Percentiles rank a stretch among this genome's conserved stretches.
Conservation (phyloP, 2,797 vertebrate species). For the Pipistrellus pipistrellus region DNA sequence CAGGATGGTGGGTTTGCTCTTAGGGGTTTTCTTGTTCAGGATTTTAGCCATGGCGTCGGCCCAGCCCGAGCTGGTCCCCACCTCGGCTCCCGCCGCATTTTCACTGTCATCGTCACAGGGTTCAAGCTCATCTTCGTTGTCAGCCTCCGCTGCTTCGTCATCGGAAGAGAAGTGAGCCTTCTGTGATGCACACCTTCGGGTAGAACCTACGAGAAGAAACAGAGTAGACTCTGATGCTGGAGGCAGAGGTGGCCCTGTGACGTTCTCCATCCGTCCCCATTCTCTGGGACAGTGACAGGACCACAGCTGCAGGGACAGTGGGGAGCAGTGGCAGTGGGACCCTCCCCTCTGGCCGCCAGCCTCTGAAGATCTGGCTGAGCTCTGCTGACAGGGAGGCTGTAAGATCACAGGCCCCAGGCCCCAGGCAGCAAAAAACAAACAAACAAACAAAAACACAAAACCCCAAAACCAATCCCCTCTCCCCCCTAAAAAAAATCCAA, state of each 20-base stretch:
- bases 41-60: slow-evolving; percentile 97
- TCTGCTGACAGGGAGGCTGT: fast-evolving
- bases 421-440: not conserved
- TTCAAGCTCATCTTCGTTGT: slow-evolving; percentile 84
- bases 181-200: slow-evolving; percentile 78
- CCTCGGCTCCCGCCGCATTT: slow-evolving; percentile 64
- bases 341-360: not conserved
- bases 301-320: not conserved
- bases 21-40: slow-evolving; percentile 91
- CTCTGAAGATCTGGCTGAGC: not conserved
- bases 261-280: not conserved
- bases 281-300: too few relatives aligned
- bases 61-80: slow-evolving; percentile 91
- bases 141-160: slow-evolving; percentile 83
- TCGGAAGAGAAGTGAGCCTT: slow-evolving; percentile 82
- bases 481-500: not conserved
- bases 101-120: not conserved
- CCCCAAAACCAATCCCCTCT: too few relatives aligned
- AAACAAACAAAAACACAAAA: not conserved
- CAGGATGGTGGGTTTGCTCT: slow-evolving; percentile 91
- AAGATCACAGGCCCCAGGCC: not conserved
- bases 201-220: slow-evolving; percentile 67
- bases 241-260: not conserved
- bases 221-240: not conserved
- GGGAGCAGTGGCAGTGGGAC: not conserved